These are phyloP conservation scores for Idaea straminata DNA, from an alignment of 2,888 invertebrate genomes.

Conservation along the genomic window DNA sequence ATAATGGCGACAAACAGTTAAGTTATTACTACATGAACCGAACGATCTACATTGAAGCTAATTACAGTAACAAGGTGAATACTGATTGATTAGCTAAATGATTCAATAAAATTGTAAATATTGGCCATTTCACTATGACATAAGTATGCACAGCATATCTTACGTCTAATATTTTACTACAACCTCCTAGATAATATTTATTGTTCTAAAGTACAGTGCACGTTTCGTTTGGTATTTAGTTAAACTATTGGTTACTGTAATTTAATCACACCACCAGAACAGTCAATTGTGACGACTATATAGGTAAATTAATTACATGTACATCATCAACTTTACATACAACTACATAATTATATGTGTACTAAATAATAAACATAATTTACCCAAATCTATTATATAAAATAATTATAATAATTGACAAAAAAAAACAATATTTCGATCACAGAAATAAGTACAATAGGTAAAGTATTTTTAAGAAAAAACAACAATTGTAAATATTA, in stretches of 20 bases:
- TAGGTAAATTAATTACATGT: constrained; percentile 15
- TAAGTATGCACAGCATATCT: constrained; percentile 54
- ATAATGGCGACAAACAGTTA: constrained; percentile 24
- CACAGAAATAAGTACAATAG: constrained; percentile 55
- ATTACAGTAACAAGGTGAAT: constrained; percentile 37
- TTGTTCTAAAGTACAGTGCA: constrained; percentile 27
- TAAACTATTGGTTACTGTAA: constrained; percentile 42
- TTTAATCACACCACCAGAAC: constrained; percentile 60
- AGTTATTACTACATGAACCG: constrained; percentile 32
- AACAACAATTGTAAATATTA: constrained; percentile 40
- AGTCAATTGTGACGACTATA: constrained; percentile 45
- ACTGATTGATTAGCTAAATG: constrained; percentile 43
- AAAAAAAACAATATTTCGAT: constrained; percentile 27
- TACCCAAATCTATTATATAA: constrained; percentile 11
- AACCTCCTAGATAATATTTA: constrained; percentile 30
- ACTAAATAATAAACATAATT: constrained; percentile 10
- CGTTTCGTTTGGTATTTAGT: constrained; percentile 31
- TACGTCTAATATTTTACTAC: constrained; percentile 30
- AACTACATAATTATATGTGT: constrained; percentile 5
- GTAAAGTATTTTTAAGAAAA: constrained; percentile 34
- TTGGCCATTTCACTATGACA: constrained; percentile 34
- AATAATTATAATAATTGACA: constrained; percentile 8
- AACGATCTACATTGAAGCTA: constrained; percentile 33
- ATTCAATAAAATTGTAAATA: constrained; percentile 27
- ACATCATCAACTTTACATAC: constrained; percentile 1